Conservation (phyloP, 2,888 invertebrate species). For the Polymixis flavicincta region DNA sequence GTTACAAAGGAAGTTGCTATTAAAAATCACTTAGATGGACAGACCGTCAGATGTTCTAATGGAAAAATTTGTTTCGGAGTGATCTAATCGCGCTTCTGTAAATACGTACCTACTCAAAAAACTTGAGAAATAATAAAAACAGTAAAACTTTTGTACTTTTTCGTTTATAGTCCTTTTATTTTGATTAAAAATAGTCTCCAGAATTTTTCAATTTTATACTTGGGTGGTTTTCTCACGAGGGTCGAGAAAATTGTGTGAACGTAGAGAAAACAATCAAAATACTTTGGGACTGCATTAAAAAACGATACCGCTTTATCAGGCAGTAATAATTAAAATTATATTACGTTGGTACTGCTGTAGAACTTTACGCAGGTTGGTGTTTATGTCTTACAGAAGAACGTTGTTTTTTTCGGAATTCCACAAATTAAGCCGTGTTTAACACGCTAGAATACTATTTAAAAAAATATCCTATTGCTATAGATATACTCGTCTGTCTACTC, state of each 20-base stretch:
- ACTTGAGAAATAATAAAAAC: slow-evolving; percentile 22
- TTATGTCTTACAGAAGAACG: too few relatives aligned
- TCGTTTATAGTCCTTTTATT: slow-evolving; percentile 33
- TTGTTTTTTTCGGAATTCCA: too few relatives aligned
- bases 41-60: slow-evolving; percentile 67
- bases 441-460: too few relatives aligned
- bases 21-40: slow-evolving; percentile 80
- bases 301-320: slow-evolving; percentile 7
- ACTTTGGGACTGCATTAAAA: slow-evolving; percentile 4
- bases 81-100: slow-evolving; percentile 59
- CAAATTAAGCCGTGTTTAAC: too few relatives aligned
- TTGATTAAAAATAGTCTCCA: slow-evolving; percentile 13
- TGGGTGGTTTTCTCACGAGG: slow-evolving; percentile 60
- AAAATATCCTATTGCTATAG: too few relatives aligned
- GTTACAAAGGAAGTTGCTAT: slow-evolving; percentile 78
- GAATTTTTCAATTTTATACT: slow-evolving; percentile 59
- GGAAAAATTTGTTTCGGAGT: slow-evolving; percentile 70
- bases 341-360: background rate
- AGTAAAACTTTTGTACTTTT: slow-evolving; percentile 28
- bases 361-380: too few relatives aligned
- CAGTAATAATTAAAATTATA: background rate
- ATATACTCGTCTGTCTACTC: too few relatives aligned
- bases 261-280: slow-evolving; percentile 13
- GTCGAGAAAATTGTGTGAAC: slow-evolving; percentile 19
- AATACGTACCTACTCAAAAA: slow-evolving; percentile 50